Evolutionary conservation across 2,113 vertebrate species (phyloP), one percentile per base, ranked within the genome.

Genomic region (Alosa alosa): DNA sequence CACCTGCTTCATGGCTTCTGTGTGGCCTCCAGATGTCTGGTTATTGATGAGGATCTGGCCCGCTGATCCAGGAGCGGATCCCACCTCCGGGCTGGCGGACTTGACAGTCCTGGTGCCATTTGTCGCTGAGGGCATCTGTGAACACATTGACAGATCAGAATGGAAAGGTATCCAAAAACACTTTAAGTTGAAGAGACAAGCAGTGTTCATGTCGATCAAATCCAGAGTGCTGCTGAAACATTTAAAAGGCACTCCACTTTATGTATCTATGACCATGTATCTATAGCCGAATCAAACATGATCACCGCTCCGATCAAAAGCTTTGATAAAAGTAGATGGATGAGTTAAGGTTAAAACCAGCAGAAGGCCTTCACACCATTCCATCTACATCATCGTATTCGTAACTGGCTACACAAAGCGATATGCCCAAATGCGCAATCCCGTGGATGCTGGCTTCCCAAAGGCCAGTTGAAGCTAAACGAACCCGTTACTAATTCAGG

Each of bases 1-100:
- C 87, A 99, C 97, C 93, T 99, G 98, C 94, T 98, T 98, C 95
- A 98, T 94, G 84, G 97, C 97, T 92, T 99, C 98, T 2, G 96
- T 96, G 87, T 96, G 96, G 72, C 95, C 93, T 31, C 88, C 90
- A n/a, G 89, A 87, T 47, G 92, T 92, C 90, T 94, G 94, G 72
- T 90, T 93, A 82, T 88, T 87, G 17, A 90, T 83, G 87, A 90
- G 81, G 87, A 91, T 89, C 89, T 87, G 92, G 88, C 91, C 92
- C 91, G 92, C 78, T 89, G 89, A 92, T 88, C 92, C 93, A 90
- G 95, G 94, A 95, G 92, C 94, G 91, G 94, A 95, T 93, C 94
- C 95, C 94, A 95, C 90, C 84, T 95, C 95, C 91, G 95, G 94
- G 91, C 95, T 95, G 88, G 93, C 92, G 87, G 94, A 92, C 91